Evolutionary conservation across 2,888 invertebrate species (phyloP), one percentile per base, ranked within the genome.

Genomic region (Lycophotia porphyrea): DNA sequence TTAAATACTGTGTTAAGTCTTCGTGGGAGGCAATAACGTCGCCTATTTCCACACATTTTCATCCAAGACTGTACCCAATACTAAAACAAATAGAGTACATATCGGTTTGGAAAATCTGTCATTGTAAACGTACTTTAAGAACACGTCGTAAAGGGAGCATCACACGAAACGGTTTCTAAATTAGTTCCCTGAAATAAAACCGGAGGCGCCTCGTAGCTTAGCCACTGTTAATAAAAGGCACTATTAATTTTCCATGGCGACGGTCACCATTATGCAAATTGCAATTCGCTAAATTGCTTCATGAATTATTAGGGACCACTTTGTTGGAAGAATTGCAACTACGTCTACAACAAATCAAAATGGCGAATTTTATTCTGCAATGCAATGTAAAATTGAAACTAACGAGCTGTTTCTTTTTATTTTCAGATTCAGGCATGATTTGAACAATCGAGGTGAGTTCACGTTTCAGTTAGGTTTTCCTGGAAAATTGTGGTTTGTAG

Each of bases 391-490:
- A 79, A 49, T 60, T 67, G 15, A 9, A 52, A 74, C 67, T 83
- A 82, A 78, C 71, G 65, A 78, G 34, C 27, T 55, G n/a, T 60
- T 55, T 76, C 63, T 69, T 78, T 78, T 73, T 72, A 58, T 74
- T 89, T 89, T 71, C 90, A 89, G 90, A 81, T 88, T 71, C 78
- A 86, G 82, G 84, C 86, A 89, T 89, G 89, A 89, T 89, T 88
- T 89, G 87, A 89, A 76, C 70, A 68, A 81, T 74, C 84, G 70
- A 84, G 90, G 91, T 83, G 63, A 85, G 83, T 84, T 60, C 13
- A 36, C 34, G 34, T n/a, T 42, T 34, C 9, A 21, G 34, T 71
- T 67, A 34, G 24, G 2, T 39, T 82, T 64, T 64, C 24, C 11
- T 65, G 39, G n/a, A 27, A 34, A 47, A 39, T 73, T 44, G 42